Evolutionary conservation across 2,888 invertebrate genomes (phyloP), one percentile per base, ranked within the genome.

Genomic region (Agrochola lychnidis): DNA sequence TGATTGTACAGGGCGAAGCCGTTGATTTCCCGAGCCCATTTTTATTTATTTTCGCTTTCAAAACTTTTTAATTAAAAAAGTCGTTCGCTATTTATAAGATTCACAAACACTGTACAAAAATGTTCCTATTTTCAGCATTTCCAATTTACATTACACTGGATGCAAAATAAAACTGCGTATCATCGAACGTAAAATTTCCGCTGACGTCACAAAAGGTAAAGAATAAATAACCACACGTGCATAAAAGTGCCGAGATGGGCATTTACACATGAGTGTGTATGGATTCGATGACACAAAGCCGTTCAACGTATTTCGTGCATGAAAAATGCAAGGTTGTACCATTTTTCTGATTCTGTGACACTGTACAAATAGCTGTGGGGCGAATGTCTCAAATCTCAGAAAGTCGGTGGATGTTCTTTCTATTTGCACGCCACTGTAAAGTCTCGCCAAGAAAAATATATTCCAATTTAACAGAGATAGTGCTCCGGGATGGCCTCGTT

Each of bases 281-380:
- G 87, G 89, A 89, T 90, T 87, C 89, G 81, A 89, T 91, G 90
- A 92, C 90, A 91, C 91, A 91, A 90, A 90, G 87, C 86, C 88
- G 85, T 90, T 88, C 88, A 89, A 87, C 85, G 90, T 91, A 92
- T 91, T 89, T 89, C 87, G 83, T 87, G 84, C 89, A 90, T 90
- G 89, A 90, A 90, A 93, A 94, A 93, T 92, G 94, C 92, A 91
- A 92, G 91, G 84, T 87, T 87, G 88, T 89, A 91, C 92, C 89
- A 94, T 84, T 81, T 82, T 84, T 84, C 85, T 84, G 81, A 94
- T 92, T 93, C 93, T 91, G 90, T 92, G 94, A 94, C 93, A 91
- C 90, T 90, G 87, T 91, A 92, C 94, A 94, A 94, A 95, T 93
- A 94, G 93, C 94, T 91, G 89, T 81, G 88, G 91, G 93, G 83